A percentile compares a stretch with the other conserved stretches of the same genome.
phyloP scores from a whole-genome alignment of 2,888 invertebrate species.

The Drosophila lacicola region DNA sequence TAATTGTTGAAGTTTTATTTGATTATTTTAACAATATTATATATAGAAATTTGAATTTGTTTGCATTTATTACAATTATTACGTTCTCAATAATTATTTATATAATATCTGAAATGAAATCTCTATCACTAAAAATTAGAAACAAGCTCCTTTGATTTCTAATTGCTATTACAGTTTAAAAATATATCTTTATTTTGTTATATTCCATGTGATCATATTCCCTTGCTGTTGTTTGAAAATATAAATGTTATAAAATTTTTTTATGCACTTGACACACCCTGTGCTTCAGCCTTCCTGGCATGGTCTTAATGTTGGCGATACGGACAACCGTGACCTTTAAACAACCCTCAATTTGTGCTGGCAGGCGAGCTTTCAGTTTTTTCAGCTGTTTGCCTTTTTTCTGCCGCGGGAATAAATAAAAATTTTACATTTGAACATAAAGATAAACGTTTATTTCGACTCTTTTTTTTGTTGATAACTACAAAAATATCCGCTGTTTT shows the following conservation, averaged over 20 bases:
- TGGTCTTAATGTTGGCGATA: constrained; percentile 17
- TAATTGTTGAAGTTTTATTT: too few relatives aligned
- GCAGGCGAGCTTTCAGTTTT: constrained; percentile 52
- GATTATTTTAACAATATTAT: too few relatives aligned
- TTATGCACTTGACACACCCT: constrained; percentile 24
- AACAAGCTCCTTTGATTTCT: too few relatives aligned
- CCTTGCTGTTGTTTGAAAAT: not conserved
- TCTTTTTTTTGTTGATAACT: constrained; percentile 27
- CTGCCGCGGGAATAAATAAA: constrained; percentile 74
- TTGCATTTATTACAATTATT: too few relatives aligned
- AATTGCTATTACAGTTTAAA: too few relatives aligned
- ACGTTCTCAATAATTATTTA: too few relatives aligned
- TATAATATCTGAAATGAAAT: too few relatives aligned
- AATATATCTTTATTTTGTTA: not conserved
- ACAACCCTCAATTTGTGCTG: constrained; percentile 65
- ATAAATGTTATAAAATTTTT: constrained; percentile 8
- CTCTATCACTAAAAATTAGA: too few relatives aligned
- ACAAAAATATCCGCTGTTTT: constrained; percentile 46
- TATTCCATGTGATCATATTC: not conserved
- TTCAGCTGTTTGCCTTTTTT: constrained; percentile 65
- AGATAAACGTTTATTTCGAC: constrained; percentile 67
- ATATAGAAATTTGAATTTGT: too few relatives aligned
- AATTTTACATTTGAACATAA: constrained; percentile 77
- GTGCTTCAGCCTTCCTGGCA: constrained; percentile 6
- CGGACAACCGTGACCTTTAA: constrained; percentile 68